Evolutionary conservation across 1,140 invertebrate genomes (phyloP).

Genomic region (Brachionus plicatilis): DNA sequence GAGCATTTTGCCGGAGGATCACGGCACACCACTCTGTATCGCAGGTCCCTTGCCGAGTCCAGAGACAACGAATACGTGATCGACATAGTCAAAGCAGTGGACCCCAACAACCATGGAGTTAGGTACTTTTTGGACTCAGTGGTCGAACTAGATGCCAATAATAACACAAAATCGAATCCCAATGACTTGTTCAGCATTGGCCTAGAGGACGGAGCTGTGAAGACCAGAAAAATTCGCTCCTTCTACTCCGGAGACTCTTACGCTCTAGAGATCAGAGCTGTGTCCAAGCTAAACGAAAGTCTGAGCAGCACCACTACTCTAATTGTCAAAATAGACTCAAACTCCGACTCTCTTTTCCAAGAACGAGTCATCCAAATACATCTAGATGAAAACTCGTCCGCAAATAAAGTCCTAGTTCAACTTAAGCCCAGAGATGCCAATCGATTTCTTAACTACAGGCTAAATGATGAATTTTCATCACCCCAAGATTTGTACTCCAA

Average conservation of each 20-base stretch:
- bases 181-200: conserved; percentile 20
- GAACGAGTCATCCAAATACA: background rate
- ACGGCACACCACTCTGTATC: background rate
- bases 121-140: conserved; percentile 8
- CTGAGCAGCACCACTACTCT: background rate
- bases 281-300: background rate
- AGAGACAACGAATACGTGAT: conserved; percentile 16
- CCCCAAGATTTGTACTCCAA: background rate
- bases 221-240: conserved; percentile 27
- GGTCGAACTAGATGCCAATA: background rate
- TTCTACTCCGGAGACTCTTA: conserved; percentile 17
- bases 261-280: background rate
- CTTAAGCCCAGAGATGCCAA: background rate
- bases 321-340: conserved; percentile 1
- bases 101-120: conserved; percentile 28
- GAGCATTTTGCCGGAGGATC: conserved; percentile 8
- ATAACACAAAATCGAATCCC: background rate
- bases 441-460: background rate
- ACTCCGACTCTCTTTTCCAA: conserved; percentile 1
- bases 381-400: background rate
- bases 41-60: background rate
- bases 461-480: conserved; percentile 1
- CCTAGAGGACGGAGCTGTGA: background rate
- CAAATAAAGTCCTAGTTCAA: background rate
- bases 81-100: conserved; percentile 24